Conservation (phyloP, 1,140 invertebrate genomes). For the Epicauta chinensis region DNA sequence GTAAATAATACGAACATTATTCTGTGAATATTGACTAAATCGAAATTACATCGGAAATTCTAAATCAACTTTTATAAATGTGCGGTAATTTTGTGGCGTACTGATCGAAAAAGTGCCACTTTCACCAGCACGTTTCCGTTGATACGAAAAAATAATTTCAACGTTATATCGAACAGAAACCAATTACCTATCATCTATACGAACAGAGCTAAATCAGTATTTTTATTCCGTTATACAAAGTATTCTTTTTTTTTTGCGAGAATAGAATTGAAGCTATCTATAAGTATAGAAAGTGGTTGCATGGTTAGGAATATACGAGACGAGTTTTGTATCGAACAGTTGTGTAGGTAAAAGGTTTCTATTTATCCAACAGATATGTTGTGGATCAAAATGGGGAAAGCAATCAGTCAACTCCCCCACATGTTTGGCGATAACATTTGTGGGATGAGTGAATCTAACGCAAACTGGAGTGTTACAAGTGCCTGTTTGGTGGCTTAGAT, state of each 20-base stretch:
- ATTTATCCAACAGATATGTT: conserved; percentile 34
- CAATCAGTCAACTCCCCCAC: conserved; percentile 27
- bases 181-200: conserved; percentile 3
- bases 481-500: conserved; percentile 5
- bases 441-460: conserved; percentile 1
- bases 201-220: conserved; percentile 5
- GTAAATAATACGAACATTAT: too few relatives aligned
- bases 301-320: conserved; percentile 8
- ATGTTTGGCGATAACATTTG: too few relatives aligned
- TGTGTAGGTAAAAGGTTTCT: conserved; percentile 31
- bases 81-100: too few relatives aligned
- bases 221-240: conserved; percentile 4
- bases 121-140: conserved; percentile 4
- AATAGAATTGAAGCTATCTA: conserved; percentile 1
- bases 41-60: too few relatives aligned
- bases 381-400: conserved; percentile 30
- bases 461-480: conserved; percentile 7
- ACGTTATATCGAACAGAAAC: conserved; percentile 1
- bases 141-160: conserved; percentile 9
- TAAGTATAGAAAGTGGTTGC: conserved; percentile 5
- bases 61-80: too few relatives aligned
- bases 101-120: conserved; percentile 11
- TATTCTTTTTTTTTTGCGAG: conserved; percentile 6
- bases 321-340: conserved; percentile 20
- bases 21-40: too few relatives aligned